Evolutionary conservation across 1,140 invertebrate genomes (phyloP).

Genomic region (Apis cerana): DNA sequence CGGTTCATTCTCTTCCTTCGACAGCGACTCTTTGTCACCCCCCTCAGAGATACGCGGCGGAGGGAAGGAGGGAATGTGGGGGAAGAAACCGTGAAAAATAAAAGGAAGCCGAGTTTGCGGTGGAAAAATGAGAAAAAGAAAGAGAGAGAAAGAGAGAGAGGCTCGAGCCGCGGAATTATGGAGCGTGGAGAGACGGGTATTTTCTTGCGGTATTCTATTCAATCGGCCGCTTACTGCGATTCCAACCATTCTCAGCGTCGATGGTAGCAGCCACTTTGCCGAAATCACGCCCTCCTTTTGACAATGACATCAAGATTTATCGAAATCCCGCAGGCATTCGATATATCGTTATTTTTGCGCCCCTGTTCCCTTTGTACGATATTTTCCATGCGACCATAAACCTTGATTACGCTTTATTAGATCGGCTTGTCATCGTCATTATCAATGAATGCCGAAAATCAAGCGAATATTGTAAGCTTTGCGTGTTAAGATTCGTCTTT

Average conservation of each 20-base stretch:
- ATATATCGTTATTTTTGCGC: neutral
- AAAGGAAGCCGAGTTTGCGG: conserved; percentile 40
- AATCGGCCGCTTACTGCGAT: conserved; percentile 22
- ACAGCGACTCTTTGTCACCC: conserved; percentile 64
- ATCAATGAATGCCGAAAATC: neutral
- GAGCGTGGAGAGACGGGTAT: conserved; percentile 9
- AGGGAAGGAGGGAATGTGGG: neutral
- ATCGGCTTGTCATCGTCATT: neutral
- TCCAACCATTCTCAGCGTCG: conserved; percentile 36
- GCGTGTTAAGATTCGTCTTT: neutral
- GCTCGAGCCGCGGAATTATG: conserved; percentile 58
- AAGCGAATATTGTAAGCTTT: neutral
- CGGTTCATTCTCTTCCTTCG: conserved; percentile 63
- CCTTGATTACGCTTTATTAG: neutral
- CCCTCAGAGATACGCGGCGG: conserved; percentile 39
- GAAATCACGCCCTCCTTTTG: conserved; percentile 50
- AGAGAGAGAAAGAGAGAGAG: too few relatives aligned
- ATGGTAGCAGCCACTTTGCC: conserved; percentile 35
- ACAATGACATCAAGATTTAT: conserved; percentile 48
- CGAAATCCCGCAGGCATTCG: neutral
- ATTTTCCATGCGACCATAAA: neutral
- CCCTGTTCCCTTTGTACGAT: neutral
- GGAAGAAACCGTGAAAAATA: conserved; percentile 41
- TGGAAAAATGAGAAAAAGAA: conserved; percentile 52
- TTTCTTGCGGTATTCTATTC: conserved; percentile 31